A percentile compares a stretch with the other conserved stretches of the same genome.
Conservation (phyloP, 2,113 vertebrate genomes). For the Acrocephalus kingi region DNA sequence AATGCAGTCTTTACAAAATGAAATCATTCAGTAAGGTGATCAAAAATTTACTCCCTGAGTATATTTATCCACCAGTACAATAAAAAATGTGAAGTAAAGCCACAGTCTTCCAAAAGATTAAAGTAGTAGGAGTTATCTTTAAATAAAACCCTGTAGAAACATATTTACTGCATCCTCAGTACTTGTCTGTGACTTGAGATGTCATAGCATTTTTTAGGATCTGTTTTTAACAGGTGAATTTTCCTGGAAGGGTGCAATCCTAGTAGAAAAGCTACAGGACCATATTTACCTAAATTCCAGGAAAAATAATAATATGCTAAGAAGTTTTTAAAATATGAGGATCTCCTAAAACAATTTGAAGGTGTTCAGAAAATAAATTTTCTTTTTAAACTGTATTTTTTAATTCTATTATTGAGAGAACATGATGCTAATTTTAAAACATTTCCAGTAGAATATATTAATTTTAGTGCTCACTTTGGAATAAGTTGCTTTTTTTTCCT, state of each 20-base stretch:
- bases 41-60: background rate
- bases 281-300: background rate
- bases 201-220: background rate
- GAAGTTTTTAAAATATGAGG: background rate
- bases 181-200: background rate
- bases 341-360: background rate
- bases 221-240: background rate
- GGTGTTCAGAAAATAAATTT: background rate
- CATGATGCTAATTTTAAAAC: background rate
- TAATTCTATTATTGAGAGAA: background rate
- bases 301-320: background rate
- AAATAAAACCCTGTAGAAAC: background rate
- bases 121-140: background rate
- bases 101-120: background rate
- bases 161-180: background rate
- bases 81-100: background rate
- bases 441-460: background rate
- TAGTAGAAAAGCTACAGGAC: background rate
- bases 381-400: background rate
- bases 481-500: background rate
- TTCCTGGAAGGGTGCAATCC: background rate
- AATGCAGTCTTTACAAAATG: background rate
- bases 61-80: background rate
- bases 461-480: background rate
- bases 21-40: background rate